Evolutionary conservation across 2,888 invertebrate genomes (phyloP).

Genomic region (Catocala sponsa): DNA sequence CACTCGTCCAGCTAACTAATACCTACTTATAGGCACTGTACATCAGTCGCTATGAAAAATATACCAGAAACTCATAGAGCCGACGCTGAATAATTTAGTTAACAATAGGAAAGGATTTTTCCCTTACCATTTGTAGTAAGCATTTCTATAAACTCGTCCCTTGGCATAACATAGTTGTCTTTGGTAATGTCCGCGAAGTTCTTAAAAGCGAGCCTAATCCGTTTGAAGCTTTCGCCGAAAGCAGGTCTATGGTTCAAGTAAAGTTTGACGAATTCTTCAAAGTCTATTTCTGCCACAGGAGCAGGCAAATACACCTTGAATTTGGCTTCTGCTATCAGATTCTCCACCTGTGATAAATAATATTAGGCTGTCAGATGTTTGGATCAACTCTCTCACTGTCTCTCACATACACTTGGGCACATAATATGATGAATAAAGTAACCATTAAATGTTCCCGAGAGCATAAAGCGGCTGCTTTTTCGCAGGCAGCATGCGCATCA

Average conservation of each 20-base stretch:
- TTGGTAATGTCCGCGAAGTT: constrained; percentile 64
- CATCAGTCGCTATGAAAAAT: too few relatives aligned
- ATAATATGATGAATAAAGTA: too few relatives aligned
- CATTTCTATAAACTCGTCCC: constrained; percentile 77
- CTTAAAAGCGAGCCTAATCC: constrained; percentile 82
- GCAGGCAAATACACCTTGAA: constrained; percentile 82
- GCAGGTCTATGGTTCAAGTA: constrained; percentile 91
- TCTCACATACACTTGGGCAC: too few relatives aligned
- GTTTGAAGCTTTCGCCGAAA: constrained; percentile 80
- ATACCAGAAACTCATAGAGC: too few relatives aligned
- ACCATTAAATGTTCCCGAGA: too few relatives aligned
- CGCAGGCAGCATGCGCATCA: too few relatives aligned
- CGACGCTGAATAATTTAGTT: not conserved
- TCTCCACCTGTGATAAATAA: constrained; percentile 83
- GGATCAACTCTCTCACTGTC: too few relatives aligned
- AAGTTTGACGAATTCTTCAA: constrained; percentile 90
- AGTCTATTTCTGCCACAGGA: constrained; percentile 87
- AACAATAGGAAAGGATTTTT: not conserved
- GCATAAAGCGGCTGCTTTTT: too few relatives aligned
- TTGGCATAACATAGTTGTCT: constrained; percentile 60
- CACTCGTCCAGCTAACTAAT: too few relatives aligned
- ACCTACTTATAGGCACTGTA: too few relatives aligned
- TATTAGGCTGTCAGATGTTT: not conserved
- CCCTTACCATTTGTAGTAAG: constrained; percentile 55
- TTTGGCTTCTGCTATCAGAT: constrained; percentile 88